Evolutionary conservation across 2,113 vertebrate species (phyloP).

Genomic region (Cathartes aura): DNA sequence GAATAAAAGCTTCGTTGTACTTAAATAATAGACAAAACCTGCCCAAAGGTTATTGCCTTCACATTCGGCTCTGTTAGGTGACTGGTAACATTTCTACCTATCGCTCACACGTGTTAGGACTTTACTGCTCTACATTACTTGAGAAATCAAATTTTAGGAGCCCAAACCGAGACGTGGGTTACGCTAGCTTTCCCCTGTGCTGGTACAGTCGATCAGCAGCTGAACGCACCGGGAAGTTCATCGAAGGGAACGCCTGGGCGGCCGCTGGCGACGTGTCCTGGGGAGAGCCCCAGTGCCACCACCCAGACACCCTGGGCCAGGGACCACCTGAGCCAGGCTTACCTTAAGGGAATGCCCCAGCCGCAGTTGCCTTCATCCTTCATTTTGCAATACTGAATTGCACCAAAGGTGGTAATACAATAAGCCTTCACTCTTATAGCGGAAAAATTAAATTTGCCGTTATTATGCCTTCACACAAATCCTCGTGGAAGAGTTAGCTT

Average conservation of each 20-base stretch:
- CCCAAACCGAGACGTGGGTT: background rate
- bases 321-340: background rate
- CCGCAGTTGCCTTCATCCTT: background rate
- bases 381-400: background rate
- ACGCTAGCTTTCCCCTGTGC: fast-evolving
- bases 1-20: fast-evolving
- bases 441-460: constrained; percentile 32
- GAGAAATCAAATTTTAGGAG: background rate
- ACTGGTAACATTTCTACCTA: background rate
- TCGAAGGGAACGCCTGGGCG: fast-evolving
- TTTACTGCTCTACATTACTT: background rate
- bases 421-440: background rate
- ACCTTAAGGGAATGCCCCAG: background rate
- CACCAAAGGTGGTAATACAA: background rate
- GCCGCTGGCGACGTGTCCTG: fast-evolving
- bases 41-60: background rate
- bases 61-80: background rate
- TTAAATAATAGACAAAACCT: background rate
- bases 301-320: fast-evolving
- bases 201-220: background rate
- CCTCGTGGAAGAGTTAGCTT: background rate
- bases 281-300: background rate
- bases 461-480: background rate
- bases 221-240: fast-evolving
- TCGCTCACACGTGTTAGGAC: background rate